These are phyloP conservation scores for Manis crassicaudata DNA, from an alignment of 2,797 vertebrate species.

Conservation along the genomic window DNA sequence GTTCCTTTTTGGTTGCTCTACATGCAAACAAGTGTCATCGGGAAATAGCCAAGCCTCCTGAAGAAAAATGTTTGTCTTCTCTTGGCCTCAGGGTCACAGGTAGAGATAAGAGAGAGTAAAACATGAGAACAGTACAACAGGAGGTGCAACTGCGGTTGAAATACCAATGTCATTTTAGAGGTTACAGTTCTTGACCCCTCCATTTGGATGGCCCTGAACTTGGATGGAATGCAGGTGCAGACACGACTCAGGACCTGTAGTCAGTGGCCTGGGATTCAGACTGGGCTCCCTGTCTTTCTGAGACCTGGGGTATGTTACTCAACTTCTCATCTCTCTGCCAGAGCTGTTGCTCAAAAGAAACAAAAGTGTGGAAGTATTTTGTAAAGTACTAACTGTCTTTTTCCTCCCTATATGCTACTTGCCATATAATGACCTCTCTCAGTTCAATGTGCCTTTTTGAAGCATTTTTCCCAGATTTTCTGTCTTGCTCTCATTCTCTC, in stretches of 20 bases:
- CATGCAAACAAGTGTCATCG: not conserved
- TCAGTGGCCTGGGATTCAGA: not conserved
- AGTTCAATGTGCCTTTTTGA: not conserved
- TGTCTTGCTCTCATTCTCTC: not conserved
- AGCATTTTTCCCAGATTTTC: not conserved
- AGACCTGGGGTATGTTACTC: not conserved
- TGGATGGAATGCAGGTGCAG: not conserved
- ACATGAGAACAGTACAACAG: not conserved
- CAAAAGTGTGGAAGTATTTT: not conserved
- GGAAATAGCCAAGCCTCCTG: not conserved
- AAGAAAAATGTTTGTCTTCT: not conserved
- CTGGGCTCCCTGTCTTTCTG: not conserved
- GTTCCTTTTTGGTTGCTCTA: not conserved
- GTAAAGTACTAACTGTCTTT: not conserved
- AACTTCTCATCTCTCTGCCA: not conserved
- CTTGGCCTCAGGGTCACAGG: not conserved
- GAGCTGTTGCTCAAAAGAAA: slow-evolving; percentile 1
- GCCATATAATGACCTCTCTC: not conserved
- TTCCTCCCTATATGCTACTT: not conserved
- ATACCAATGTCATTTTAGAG: not conserved
- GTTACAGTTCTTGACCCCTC: not conserved
- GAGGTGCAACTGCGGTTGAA: not conserved
- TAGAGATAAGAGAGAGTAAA: not conserved
- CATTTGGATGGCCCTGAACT: not conserved
- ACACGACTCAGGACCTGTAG: not conserved